Percentiles rank a stretch among this genome's conserved stretches.
Evolutionary conservation across 2,113 vertebrate species (phyloP).

Genomic region (Ivindomyrus marchei): DNA sequence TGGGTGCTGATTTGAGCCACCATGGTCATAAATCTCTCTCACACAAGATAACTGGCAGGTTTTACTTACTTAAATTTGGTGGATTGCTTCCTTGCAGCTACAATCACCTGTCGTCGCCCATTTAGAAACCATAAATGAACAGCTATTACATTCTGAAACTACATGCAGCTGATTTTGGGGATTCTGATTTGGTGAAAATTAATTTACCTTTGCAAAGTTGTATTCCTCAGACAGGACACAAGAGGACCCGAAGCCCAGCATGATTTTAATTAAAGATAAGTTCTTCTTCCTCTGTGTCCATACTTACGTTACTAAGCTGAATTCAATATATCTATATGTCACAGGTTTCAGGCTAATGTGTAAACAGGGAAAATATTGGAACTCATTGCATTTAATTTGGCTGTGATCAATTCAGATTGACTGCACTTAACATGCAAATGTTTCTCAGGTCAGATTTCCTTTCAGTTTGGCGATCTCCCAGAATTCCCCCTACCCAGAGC

Average conservation of each 20-base stretch:
- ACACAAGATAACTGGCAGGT: background rate
- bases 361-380: constrained; percentile 83
- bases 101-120: background rate
- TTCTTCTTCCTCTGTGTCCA: constrained; percentile 72
- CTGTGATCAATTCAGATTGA: constrained; percentile 89
- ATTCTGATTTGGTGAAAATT: background rate
- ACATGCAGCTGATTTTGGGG: background rate
- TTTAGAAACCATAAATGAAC: background rate
- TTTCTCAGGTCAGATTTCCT: constrained; percentile 54
- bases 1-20: background rate
- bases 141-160: background rate
- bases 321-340: constrained; percentile 87
- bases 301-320: constrained; percentile 87
- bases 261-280: constrained; percentile 99
- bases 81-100: background rate
- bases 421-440: constrained; percentile 92
- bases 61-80: background rate
- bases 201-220: constrained; percentile 25
- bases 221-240: constrained; percentile 25
- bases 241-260: constrained; percentile 62
- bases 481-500: constrained; percentile 26
- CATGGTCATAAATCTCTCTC: background rate
- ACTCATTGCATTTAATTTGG: constrained; percentile 88
- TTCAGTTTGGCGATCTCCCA: constrained; percentile 46
- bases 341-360: constrained; percentile 72